Conservation (phyloP, 2,888 invertebrate genomes). For the Tipula unca region DNA sequence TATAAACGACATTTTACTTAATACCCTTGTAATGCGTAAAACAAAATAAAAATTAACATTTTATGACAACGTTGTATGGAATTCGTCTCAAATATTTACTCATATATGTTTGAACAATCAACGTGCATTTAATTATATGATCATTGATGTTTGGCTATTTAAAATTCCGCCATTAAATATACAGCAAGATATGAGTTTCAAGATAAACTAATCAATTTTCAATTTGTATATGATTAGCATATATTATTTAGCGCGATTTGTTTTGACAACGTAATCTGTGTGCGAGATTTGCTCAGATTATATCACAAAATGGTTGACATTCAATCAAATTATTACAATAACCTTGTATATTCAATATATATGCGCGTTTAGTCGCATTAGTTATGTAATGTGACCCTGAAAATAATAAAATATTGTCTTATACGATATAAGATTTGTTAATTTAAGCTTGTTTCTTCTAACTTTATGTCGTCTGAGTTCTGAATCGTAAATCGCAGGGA, state of each 20-base stretch:
- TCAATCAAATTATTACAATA: not conserved
- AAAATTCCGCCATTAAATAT: not conserved
- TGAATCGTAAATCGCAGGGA: too few relatives aligned
- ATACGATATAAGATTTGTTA: not conserved
- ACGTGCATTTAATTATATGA: not conserved
- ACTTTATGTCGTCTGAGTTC: not conserved
- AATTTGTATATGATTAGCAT: not conserved
- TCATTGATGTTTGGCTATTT: not conserved
- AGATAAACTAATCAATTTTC: not conserved
- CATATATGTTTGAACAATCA: not conserved
- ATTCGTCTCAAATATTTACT: not conserved
- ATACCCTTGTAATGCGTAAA: too few relatives aligned
- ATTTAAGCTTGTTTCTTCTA: not conserved
- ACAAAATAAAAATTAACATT: not conserved
- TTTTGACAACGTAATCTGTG: not conserved
- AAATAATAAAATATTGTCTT: not conserved
- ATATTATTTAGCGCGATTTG: not conserved
- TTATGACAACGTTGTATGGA: not conserved
- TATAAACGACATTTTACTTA: not conserved
- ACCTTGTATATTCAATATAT: not conserved
- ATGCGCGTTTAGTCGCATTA: not conserved
- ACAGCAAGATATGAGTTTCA: not conserved
- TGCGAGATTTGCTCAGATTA: not conserved
- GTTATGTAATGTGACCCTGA: not conserved
- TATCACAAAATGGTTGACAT: not conserved